phyloP scores from a whole-genome alignment of 2,888 invertebrate genomes.

The Melipona bicolor region DNA sequence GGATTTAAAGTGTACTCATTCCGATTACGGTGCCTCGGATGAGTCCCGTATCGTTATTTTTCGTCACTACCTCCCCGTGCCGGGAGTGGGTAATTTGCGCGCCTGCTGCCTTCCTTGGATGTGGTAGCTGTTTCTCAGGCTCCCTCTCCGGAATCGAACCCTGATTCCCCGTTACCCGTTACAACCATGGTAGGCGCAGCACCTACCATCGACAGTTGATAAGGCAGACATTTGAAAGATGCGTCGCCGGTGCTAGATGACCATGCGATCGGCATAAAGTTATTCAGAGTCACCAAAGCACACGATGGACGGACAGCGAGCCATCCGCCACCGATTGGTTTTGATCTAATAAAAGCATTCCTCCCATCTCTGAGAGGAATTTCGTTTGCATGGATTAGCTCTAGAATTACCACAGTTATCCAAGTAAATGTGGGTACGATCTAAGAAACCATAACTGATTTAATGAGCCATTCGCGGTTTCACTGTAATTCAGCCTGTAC shows the following conservation, averaged over 20 bases:
- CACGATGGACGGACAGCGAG: no score
- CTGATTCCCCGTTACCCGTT: no score
- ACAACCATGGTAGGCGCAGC: no score
- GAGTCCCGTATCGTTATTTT: slow-evolving; percentile 87
- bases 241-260: no score
- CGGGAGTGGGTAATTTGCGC: slow-evolving; percentile 86
- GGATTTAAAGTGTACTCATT: slow-evolving; percentile 87
- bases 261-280: no score
- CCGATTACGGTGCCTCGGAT: slow-evolving; percentile 85
- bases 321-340: slow-evolving; percentile 35
- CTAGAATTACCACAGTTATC: slow-evolving; percentile 89
- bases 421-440: slow-evolving; percentile 81
- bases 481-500: slow-evolving; percentile 85
- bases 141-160: no score
- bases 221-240: no score
- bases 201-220: no score
- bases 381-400: slow-evolving; percentile 88
- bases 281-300: no score
- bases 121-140: no score
- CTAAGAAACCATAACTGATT: slow-evolving; percentile 88
- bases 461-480: slow-evolving; percentile 87
- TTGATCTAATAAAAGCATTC: slow-evolving; percentile 58
- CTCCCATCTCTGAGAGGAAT: slow-evolving; percentile 81
- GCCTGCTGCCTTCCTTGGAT: no score
- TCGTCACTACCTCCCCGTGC: slow-evolving; percentile 86